phyloP scores from a whole-genome alignment of 2,888 invertebrate genomes.

The Ecdyonurus torrentis region DNA sequence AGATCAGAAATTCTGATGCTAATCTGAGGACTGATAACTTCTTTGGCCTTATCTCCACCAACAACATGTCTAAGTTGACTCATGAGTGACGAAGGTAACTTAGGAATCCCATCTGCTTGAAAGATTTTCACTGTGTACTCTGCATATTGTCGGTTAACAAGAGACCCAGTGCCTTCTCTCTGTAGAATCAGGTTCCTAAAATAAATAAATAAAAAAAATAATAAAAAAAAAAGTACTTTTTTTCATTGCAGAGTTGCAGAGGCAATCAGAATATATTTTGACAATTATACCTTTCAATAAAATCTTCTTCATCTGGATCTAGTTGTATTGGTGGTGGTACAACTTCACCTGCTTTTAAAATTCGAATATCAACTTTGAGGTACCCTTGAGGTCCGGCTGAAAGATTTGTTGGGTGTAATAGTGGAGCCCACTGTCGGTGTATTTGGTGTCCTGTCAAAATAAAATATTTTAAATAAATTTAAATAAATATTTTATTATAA shows the following conservation, averaged over 20 bases:
- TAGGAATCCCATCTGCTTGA: background rate
- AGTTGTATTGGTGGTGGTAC: background rate
- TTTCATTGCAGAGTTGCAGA: too few relatives aligned
- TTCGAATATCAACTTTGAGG: background rate
- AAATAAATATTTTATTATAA: too few relatives aligned
- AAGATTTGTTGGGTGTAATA: background rate
- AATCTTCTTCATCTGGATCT: background rate
- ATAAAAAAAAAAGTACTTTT: too few relatives aligned
- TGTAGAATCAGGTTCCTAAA: background rate
- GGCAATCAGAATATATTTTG: too few relatives aligned
- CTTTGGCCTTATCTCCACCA: background rate
- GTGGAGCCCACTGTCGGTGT: background rate
- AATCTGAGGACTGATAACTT: background rate
- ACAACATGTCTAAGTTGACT: background rate
- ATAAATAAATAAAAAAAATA: too few relatives aligned
- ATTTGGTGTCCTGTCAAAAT: background rate
- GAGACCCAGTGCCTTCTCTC: background rate
- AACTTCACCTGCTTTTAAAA: background rate
- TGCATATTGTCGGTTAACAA: background rate
- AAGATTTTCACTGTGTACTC: background rate
- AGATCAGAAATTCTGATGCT: background rate
- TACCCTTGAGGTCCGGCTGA: background rate
- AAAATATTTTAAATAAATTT: background rate
- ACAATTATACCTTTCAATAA: background rate
- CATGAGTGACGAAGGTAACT: background rate